Evolutionary conservation across 1,140 invertebrate genomes (phyloP), one percentile per base, ranked within the genome.

Genomic region (Halesus radiatus): DNA sequence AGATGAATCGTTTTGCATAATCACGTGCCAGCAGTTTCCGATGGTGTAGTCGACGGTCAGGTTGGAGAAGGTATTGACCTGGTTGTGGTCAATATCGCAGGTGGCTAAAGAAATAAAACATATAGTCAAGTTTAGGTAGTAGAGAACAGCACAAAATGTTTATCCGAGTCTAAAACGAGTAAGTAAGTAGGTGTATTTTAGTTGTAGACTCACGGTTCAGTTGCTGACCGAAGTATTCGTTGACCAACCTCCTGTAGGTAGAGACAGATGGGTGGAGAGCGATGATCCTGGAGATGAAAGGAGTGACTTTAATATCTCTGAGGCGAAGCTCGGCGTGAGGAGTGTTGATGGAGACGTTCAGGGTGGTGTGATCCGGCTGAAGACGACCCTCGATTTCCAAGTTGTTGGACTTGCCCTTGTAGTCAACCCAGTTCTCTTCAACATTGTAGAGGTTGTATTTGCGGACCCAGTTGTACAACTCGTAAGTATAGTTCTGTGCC

Each of bases 41-140:
- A 94, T 77, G 15, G 87, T 84, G 68, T 92, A 85, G 3, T 90
- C 86, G 84, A 92, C 94, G 13, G 87, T 87, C 16, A 86, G 88
- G 81, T 91, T 90, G 84, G 92, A 92, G 87, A 94, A 94, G 0
- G 93, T 94, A 79, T 87, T 90, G 10, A 90, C 88, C 52, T 85
- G 84, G 10, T 85, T 87, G 2, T 87, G 85, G 81, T 94, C 93
- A 56, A 94, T 83, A 15, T 88, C 85, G 83, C 94, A 94, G 53
- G 84, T 87, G 45, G 88, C 93, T 94, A 86, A 52, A 16, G 60
- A 79, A 80, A 82, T 84, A 84, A 84, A 80, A 84, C 85, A 32
- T 32, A 3, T 32, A 32, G 32, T 32, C 32, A 32, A 6, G 3
- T 5, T 32, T 32, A 6, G 32, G 32, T 32, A 7, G 5, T 3